phyloP scores from a whole-genome alignment of 1,140 invertebrate genomes.

The Helicoverpa armigera region DNA sequence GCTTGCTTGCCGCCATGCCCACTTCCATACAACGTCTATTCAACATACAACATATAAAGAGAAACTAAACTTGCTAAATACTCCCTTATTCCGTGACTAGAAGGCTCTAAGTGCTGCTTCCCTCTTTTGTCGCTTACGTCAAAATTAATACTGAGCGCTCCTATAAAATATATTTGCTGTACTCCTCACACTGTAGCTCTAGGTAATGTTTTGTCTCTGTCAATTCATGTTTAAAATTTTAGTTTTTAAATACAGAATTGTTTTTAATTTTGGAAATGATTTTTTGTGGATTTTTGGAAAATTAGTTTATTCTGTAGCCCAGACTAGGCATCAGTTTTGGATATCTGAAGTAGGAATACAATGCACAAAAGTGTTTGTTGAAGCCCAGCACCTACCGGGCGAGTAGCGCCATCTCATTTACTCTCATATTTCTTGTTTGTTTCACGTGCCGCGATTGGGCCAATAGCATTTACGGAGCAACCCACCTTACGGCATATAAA shows the following conservation, averaged over 20 bases:
- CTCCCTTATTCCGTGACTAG: slow-evolving; percentile 44
- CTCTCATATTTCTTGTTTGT: slow-evolving; percentile 82
- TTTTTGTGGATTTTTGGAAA: slow-evolving; percentile 41
- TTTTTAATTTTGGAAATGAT: slow-evolving; percentile 51
- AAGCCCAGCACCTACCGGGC: slow-evolving; percentile 49
- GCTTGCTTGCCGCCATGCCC: slow-evolving; percentile 84
- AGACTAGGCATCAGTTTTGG: neutral
- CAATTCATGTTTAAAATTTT: slow-evolving; percentile 58
- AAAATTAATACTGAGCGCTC: slow-evolving; percentile 4
- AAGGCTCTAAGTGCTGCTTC: slow-evolving; percentile 43
- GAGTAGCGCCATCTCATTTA: slow-evolving; percentile 73
- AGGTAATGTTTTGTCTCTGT: slow-evolving; percentile 66
- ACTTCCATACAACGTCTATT: slow-evolving; percentile 70
- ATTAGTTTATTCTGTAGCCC: neutral
- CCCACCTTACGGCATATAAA: slow-evolving; percentile 84
- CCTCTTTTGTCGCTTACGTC: slow-evolving; percentile 34
- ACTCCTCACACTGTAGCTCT: slow-evolving; percentile 60
- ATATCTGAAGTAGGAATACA: slow-evolving; percentile 17
- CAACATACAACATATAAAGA: slow-evolving; percentile 19
- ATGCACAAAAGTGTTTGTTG: slow-evolving; percentile 38
- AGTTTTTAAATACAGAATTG: slow-evolving; percentile 53
- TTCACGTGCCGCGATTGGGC: slow-evolving; percentile 82
- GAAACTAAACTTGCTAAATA: slow-evolving; percentile 42
- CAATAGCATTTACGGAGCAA: slow-evolving; percentile 84
- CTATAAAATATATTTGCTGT: slow-evolving; percentile 73